Percentiles rank a stretch among this genome's conserved stretches.
These are phyloP conservation scores for Gopherus evgoodei DNA, from an alignment of 2,113 vertebrate species.

Conservation along the genomic window DNA sequence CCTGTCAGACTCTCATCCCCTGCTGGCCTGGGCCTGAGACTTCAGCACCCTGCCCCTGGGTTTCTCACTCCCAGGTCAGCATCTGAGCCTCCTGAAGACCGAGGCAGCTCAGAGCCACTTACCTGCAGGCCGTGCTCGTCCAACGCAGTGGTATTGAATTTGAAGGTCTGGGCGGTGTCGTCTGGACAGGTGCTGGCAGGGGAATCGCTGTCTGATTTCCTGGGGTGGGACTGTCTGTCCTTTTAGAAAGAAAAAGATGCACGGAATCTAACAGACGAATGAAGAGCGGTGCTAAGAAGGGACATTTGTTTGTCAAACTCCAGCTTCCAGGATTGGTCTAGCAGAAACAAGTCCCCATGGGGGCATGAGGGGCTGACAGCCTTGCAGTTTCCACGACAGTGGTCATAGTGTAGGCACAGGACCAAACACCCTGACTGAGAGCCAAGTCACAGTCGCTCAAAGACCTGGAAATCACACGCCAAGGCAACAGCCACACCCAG, in stretches of 20 bases:
- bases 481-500: neutral
- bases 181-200: slow-evolving; percentile 85
- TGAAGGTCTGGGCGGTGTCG: slow-evolving; percentile 83
- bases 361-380: neutral
- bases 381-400: neutral
- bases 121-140: slow-evolving; percentile 90
- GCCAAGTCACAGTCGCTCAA: neutral
- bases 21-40: neutral
- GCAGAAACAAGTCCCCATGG: neutral
- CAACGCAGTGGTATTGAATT: slow-evolving; percentile 78
- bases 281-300: neutral
- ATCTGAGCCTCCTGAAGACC: accelerated
- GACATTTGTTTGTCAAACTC: neutral
- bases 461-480: neutral
- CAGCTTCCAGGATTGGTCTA: neutral
- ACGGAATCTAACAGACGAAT: neutral
- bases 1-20: neutral
- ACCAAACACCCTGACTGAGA: neutral
- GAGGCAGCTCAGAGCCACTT: neutral
- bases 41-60: accelerated
- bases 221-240: slow-evolving; percentile 78
- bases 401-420: neutral
- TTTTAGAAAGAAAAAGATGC: slow-evolving; percentile 36
- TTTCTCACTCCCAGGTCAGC: accelerated
- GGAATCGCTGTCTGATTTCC: slow-evolving; percentile 83